These are phyloP conservation scores for Montipora capricornis DNA, from an alignment of 64 coral and sea anemone genomes.

Conservation along the genomic window DNA sequence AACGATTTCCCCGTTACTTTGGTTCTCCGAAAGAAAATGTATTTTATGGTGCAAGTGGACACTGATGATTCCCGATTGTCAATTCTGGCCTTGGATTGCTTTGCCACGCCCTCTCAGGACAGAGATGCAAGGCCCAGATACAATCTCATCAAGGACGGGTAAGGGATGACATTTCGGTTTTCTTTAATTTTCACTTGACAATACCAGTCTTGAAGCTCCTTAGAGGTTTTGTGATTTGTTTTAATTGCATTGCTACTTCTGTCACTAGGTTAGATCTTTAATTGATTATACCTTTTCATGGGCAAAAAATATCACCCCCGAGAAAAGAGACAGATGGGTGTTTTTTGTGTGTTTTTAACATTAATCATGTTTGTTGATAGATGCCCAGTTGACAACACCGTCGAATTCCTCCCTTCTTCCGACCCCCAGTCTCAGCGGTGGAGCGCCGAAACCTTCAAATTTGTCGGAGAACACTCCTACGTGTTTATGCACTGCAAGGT, in stretches of 20 bases:
- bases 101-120: conserved; percentile 41
- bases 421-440: conserved; percentile 46
- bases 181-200: too few relatives aligned
- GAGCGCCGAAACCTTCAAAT: conserved; percentile 84
- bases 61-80: not conserved
- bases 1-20: not conserved
- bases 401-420: conserved; percentile 30
- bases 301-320: too few relatives aligned
- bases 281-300: too few relatives aligned
- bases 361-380: conserved; percentile 4
- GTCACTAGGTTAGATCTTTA: too few relatives aligned
- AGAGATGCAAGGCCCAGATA: conserved; percentile 27
- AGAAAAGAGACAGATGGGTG: too few relatives aligned
- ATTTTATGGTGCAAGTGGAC: not conserved
- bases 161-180: not conserved
- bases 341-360: not conserved
- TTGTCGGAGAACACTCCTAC: conserved; percentile 59
- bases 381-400: conserved; percentile 65
- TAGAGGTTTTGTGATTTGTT: too few relatives aligned
- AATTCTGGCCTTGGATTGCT: conserved; percentile 37
- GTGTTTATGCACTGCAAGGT: conserved; percentile 87
- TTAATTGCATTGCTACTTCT: too few relatives aligned
- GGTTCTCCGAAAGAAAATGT: not conserved
- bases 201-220: too few relatives aligned
- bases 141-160: conserved; percentile 27